A percentile compares a stretch with the other conserved stretches of the same genome.
Evolutionary conservation across 2,113 vertebrate genomes (phyloP).

Genomic region (Macroglossus sobrinus): DNA sequence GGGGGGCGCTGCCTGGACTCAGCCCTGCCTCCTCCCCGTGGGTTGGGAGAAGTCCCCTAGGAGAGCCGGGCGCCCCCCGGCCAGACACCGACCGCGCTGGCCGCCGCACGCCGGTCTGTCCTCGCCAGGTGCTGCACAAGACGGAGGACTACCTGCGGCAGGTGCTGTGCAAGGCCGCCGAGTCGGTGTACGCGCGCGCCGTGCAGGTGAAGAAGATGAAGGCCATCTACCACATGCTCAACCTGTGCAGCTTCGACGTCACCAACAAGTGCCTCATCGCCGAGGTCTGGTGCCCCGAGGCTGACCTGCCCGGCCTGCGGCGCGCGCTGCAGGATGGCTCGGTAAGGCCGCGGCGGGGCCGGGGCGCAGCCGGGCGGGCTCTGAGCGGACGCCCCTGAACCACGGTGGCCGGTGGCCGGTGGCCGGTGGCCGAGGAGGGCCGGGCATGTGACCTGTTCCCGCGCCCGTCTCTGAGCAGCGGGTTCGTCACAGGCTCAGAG

Average conservation of each 20-base stretch:
- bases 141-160: conserved; percentile 96
- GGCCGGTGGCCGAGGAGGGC: too few species aligned
- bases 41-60: too few species aligned
- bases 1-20: too few species aligned
- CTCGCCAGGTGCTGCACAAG: conserved; percentile 90
- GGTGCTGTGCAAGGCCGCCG: conserved; percentile 93
- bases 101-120: rapidly evolving
- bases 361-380: too few species aligned
- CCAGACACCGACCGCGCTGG: rapidly evolving
- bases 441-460: too few species aligned
- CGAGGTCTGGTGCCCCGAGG: conserved; percentile 96
- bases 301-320: conserved; percentile 87
- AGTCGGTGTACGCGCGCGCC: conserved; percentile 91
- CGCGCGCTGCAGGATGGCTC: conserved; percentile 93
- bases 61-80: rapidly evolving
- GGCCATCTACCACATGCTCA: conserved; percentile 97
- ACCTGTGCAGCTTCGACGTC: conserved; percentile 97
- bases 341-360: conserved; percentile 80
- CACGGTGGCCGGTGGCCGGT: too few species aligned
- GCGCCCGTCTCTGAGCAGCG: too few species aligned
- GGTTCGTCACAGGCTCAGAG: neutral
- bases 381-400: too few species aligned
- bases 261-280: conserved; percentile 98
- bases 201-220: conserved; percentile 99
- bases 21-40: too few species aligned